Evolutionary conservation across 2,797 vertebrate species (phyloP).

Genomic region (Cryptoprocta ferox): DNA sequence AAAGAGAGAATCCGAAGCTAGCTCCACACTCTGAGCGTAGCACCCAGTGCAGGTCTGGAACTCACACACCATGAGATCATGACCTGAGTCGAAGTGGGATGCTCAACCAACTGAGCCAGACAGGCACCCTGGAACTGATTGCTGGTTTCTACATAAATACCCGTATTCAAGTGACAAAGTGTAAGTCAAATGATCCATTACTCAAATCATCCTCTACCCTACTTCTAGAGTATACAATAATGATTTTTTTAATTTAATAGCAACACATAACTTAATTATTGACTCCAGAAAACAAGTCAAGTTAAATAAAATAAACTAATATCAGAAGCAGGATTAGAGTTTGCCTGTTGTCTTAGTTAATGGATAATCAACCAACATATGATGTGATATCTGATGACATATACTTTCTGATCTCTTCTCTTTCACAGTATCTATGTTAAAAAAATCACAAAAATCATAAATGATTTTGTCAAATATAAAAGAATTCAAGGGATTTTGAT

Average conservation of each 20-base stretch:
- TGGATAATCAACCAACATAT: slow-evolving; percentile 52
- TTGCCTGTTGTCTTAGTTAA: slow-evolving; percentile 73
- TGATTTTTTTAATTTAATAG: slow-evolving; percentile 67
- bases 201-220: not conserved
- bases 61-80: too few species aligned
- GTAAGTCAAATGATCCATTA: not conserved
- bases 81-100: too few species aligned
- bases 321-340: slow-evolving; percentile 77
- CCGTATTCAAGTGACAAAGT: not conserved
- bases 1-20: too few species aligned
- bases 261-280: slow-evolving; percentile 73
- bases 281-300: slow-evolving; percentile 76
- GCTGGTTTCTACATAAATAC: not conserved
- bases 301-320: slow-evolving; percentile 79
- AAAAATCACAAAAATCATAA: not conserved
- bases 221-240: not conserved
- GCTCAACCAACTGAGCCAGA: too few species aligned
- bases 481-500: not conserved
- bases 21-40: too few species aligned
- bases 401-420: slow-evolving; percentile 66
- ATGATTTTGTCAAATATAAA: not conserved
- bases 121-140: not conserved
- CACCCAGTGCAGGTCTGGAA: too few species aligned
- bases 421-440: slow-evolving; percentile 19
- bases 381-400: slow-evolving; percentile 70